These are phyloP conservation scores for Pelvicachromis taeniatus DNA, from an alignment of 2,113 vertebrate species.

Conservation along the genomic window DNA sequence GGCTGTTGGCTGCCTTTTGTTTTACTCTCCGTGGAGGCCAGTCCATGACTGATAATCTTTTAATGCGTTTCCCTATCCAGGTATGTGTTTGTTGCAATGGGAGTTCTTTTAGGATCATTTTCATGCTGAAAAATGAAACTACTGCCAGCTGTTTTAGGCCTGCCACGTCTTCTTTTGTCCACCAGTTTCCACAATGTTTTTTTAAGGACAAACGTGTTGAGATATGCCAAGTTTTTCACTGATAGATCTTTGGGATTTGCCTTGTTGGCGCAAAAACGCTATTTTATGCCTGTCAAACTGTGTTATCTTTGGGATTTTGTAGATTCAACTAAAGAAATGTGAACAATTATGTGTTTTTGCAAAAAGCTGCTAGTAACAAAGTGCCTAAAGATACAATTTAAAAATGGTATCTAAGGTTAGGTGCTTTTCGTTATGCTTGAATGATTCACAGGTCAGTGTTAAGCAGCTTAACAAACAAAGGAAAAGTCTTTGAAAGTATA, in stretches of 20 bases:
- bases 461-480: not conserved
- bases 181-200: not conserved
- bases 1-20: not conserved
- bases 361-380: not conserved
- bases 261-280: not conserved
- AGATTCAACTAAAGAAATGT: not conserved
- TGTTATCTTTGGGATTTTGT: not conserved
- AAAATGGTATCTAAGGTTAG: not conserved
- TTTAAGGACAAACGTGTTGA: not conserved
- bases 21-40: not conserved
- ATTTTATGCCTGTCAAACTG: not conserved
- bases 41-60: not conserved
- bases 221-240: not conserved
- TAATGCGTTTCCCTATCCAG: not conserved
- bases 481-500: not conserved
- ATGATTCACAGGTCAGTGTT: not conserved
- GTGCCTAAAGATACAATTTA: not conserved
- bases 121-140: not conserved
- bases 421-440: not conserved
- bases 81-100: not conserved
- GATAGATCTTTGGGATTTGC: not conserved
- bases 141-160: not conserved
- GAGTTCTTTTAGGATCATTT: not conserved
- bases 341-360: not conserved
- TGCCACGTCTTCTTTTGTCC: not conserved